phyloP scores from a whole-genome alignment of 2,797 vertebrate species.

The Pantherophis vulpinus region DNA sequence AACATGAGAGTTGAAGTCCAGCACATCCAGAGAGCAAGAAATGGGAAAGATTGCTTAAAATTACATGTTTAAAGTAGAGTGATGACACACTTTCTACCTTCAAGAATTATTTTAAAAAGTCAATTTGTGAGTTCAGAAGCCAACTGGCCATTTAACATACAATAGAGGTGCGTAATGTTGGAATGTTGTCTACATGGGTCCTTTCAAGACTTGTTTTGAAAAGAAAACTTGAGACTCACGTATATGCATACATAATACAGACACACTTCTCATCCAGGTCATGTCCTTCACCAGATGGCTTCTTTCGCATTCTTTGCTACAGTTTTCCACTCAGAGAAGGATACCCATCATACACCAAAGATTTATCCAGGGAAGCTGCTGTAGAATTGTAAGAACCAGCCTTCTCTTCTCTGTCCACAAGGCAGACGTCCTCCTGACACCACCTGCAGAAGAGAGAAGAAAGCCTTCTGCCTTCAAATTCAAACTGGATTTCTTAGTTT shows the following conservation, averaged over 20 bases:
- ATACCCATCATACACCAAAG: constrained; percentile 71
- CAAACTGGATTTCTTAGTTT: neutral
- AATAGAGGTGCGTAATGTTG: neutral
- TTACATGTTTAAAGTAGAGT: neutral
- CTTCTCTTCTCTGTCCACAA: constrained; percentile 57
- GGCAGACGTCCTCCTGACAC: constrained; percentile 80
- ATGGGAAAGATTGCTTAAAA: neutral
- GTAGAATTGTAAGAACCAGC: constrained; percentile 67
- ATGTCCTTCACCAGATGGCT: neutral
- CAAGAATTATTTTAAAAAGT: neutral
- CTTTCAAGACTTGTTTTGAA: neutral
- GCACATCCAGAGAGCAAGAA: neutral
- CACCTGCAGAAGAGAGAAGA: constrained; percentile 65
- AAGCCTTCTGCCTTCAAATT: neutral
- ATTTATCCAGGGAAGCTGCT: constrained; percentile 58
- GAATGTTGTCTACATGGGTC: neutral
- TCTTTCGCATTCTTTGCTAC: neutral
- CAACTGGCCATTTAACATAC: neutral
- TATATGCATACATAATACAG: neutral
- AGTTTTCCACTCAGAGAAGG: constrained; percentile 5
- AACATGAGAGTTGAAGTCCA: neutral
- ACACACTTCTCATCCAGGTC: neutral
- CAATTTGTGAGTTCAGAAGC: neutral
- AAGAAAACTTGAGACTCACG: neutral
- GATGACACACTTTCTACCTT: neutral